Base-by-base conservation (phyloP, 2,797 vertebrate species). In the Rhynchonycteris naso region DNA sequence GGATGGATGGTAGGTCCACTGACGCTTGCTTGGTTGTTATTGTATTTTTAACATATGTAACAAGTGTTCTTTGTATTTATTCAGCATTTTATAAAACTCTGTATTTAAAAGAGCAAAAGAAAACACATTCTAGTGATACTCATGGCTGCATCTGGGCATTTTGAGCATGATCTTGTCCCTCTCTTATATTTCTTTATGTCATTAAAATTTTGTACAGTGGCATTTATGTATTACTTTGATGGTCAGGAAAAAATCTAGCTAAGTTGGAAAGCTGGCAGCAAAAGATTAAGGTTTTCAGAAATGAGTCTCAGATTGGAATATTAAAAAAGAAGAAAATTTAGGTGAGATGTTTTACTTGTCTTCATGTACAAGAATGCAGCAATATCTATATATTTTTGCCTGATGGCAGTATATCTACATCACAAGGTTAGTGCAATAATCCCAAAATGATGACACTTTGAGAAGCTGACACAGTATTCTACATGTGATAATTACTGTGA, bases 231-330 rank as follows among this genome's bases (percentile, higher is more conserved):
- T 80, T 72, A 56, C 22, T 79, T 90, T 87, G 72, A 56, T 15
- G 28, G 59, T 33, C 18, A 84, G 82, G 14, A 59, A 95, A 68
- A 63, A 63, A 54, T 78, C 47, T 88, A 50, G 14, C 38, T 66
- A 74, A 93, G 30, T 50, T 59, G 71, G 59, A 84, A 88, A 84
- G 12, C 58, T 96, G 78, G 65, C 50, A 93, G 79, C 66, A 91
- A 75, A 88, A 35, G 6, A 83, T 78, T 54, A 89, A 18, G 71
- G 33, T 38, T 93, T 95, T 93, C 68, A 90, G 71, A 93, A 79
- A 74, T 43, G 2, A 85, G 22, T 30, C 68, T 88, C 35, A 9
- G 80, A 69, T n/a, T 79, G 50, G 22, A 91, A 78, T 54, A 4
- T 66, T 66, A 54, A 93, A 88, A 89, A 61, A 63, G 7, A 56